Conservation (phyloP, 2,888 invertebrate species). For the Lucinisca nassula region DNA sequence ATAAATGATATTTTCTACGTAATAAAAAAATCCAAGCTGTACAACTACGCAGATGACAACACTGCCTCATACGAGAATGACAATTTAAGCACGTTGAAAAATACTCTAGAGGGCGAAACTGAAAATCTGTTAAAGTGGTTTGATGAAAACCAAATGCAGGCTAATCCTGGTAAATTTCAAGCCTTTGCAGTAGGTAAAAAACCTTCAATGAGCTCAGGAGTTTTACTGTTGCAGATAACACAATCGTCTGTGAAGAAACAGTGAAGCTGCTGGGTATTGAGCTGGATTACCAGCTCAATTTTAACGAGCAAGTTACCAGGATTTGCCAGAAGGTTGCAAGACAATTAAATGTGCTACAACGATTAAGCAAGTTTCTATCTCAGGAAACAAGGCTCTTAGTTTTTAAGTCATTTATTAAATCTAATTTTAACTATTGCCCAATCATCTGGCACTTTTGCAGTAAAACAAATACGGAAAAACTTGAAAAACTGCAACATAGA, state of each 20-base stretch:
- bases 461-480: neutral
- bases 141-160: slow-evolving; percentile 9
- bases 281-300: neutral
- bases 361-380: slow-evolving; percentile 9
- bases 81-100: neutral
- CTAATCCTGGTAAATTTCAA: neutral
- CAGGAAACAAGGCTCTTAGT: neutral
- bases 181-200: neutral
- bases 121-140: neutral
- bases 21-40: neutral
- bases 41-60: neutral
- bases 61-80: neutral
- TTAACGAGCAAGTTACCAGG: neutral
- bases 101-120: neutral
- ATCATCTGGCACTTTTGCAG: slow-evolving; percentile 17
- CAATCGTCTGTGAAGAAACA: neutral
- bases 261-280: neutral
- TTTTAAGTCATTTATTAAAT: neutral
- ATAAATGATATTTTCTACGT: neutral
- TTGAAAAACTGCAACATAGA: slow-evolving; percentile 24
- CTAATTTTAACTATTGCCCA: slow-evolving; percentile 20
- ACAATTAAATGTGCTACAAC: slow-evolving; percentile 13
- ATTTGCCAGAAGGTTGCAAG: slow-evolving; percentile 8
- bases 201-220: neutral
- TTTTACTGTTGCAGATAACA: neutral